These are phyloP conservation scores for Oncorhynchus keta DNA, from an alignment of 2,113 vertebrate genomes.

Conservation along the genomic window DNA sequence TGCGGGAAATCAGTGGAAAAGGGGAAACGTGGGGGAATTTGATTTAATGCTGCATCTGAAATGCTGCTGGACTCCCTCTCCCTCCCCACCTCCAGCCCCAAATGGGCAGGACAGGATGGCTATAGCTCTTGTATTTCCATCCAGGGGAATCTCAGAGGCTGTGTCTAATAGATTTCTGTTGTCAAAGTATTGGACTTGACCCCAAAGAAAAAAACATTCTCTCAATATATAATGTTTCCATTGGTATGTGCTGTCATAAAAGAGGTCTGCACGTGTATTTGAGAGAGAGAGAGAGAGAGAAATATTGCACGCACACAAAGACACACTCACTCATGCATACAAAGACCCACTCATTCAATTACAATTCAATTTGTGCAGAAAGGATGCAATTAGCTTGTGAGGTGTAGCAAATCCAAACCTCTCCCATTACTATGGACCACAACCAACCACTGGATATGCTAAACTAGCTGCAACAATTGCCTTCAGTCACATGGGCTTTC, in stretches of 20 bases:
- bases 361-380: no score
- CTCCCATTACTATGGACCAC: no score
- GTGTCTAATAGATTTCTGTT: background rate
- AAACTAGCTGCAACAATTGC: background rate
- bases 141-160: background rate
- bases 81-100: background rate
- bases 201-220: constrained; percentile 2
- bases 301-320: background rate
- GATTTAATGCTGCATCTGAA: background rate
- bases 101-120: background rate
- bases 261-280: no score
- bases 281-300: no score
- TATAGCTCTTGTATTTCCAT: background rate
- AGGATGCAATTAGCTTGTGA: no score
- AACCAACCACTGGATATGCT: no score
- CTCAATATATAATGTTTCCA: no score
- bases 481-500: background rate
- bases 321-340: background rate
- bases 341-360: no score
- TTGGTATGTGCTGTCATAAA: no score
- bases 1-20: constrained; percentile 5
- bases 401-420: no score
- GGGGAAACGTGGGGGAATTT: background rate
- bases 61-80: background rate
- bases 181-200: constrained; percentile 1